Evolutionary conservation across 35 echinoderm and acorn worm species (phyloP), one percentile per base, ranked within the genome.

Genomic region (Lytechinus pictus): DNA sequence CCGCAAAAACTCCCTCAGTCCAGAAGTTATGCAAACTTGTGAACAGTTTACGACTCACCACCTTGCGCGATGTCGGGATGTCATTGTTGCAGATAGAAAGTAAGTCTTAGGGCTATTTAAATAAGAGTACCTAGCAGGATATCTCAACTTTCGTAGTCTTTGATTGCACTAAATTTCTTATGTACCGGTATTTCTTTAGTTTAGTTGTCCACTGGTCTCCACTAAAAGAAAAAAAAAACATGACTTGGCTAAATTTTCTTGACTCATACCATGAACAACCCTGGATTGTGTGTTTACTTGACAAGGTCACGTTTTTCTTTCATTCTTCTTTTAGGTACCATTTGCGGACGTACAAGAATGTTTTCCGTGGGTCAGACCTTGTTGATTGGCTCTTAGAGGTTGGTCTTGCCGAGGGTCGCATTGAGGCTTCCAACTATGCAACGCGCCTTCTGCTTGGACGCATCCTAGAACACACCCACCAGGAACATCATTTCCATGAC

Each of bases 381-480:
- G 95, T 97, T 8, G 96, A 96, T 90, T 97, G 97, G 97, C 60
- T 97, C 28, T 61, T 97, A 27, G 96, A 97, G 57, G 94, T 96
- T 55, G 97, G 97, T 11, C 79, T 97, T 8, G 95, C 97, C 7
- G 93, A 72, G 93, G 97, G 96, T 21, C 91, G 97, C 27, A 44
- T 88, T 29, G 94, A 94, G 86, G 97, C 95, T 5, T 91, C 96
- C n/a, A 60, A 52, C 10, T 97, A 97, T 58, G 96, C 94, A 29
- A 92, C 93, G 8, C 94, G 96, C 24, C 96, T 97, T 8, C 71
- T 97, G 79, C 29, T 96, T 66, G 96, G 97, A 16, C 90, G 93
- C 28, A 27, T 96, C 61, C 96, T 97, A 21, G 52, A 91, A 58
- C 95, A 96, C 61, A 57, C 94, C 21, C 57, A 96, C 51, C 94